phyloP scores from a whole-genome alignment of 2,888 invertebrate species.

The Xestia c-nigrum region DNA sequence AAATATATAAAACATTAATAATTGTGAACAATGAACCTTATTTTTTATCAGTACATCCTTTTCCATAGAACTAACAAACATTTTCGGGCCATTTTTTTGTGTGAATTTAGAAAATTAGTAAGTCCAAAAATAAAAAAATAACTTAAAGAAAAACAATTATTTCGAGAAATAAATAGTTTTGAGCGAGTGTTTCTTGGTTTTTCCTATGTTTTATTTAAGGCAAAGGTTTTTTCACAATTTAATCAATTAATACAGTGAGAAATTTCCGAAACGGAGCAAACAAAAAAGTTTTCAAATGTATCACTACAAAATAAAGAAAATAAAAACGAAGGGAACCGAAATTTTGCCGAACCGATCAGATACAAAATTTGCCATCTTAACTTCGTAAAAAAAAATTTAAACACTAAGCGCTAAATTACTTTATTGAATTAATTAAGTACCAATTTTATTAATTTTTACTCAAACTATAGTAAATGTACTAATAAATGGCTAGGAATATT shows the following conservation, averaged over 20 bases:
- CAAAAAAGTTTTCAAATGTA: background rate
- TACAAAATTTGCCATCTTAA: background rate
- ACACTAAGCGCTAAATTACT: background rate
- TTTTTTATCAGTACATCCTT: slow-evolving; percentile 29
- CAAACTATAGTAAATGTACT: background rate
- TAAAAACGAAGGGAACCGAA: background rate
- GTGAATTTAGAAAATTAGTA: slow-evolving; percentile 49
- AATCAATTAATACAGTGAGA: too few relatives aligned
- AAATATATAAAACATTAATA: slow-evolving; percentile 19
- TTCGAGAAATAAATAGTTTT: slow-evolving; percentile 67
- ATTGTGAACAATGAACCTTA: slow-evolving; percentile 20
- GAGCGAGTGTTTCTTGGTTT: slow-evolving; percentile 50
- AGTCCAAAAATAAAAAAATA: slow-evolving; percentile 44
- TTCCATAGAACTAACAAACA: slow-evolving; percentile 24
- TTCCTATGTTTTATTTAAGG: slow-evolving; percentile 35
- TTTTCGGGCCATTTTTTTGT: slow-evolving; percentile 14
- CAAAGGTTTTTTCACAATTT: background rate
- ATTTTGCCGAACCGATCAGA: background rate
- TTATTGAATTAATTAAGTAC: background rate
- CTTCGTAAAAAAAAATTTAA: background rate
- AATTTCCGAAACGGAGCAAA: too few relatives aligned
- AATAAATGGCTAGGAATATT: background rate
- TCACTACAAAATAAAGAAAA: background rate
- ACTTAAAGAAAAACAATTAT: slow-evolving; percentile 53
- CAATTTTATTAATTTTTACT: background rate